Conservation (phyloP, 2,113 vertebrate species). For the Perca schrenkii region DNA sequence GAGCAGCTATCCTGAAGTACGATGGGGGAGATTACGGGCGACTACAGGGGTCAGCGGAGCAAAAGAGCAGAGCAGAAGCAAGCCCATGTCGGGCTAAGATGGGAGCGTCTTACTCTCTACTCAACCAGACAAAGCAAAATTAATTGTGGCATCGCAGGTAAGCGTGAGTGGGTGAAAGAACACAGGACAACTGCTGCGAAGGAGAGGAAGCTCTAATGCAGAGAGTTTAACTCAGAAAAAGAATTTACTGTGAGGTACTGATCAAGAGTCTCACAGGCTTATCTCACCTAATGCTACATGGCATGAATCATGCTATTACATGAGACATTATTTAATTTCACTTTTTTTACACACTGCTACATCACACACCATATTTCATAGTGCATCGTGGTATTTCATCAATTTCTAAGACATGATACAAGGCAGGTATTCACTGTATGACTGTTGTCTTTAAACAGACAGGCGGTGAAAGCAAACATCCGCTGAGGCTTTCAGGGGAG, state of each 20-base stretch:
- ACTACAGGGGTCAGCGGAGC: constrained; percentile 63
- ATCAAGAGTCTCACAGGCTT: constrained; percentile 40
- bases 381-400: neutral
- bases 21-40: constrained; percentile 73
- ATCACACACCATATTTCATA: neutral
- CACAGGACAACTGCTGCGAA: constrained; percentile 14
- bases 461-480: constrained; percentile 31
- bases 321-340: constrained; percentile 35
- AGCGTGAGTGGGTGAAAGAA: constrained; percentile 25
- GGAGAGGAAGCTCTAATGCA: constrained; percentile 30
- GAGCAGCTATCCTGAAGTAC: constrained; percentile 76
- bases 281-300: constrained; percentile 53
- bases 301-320: constrained; percentile 43
- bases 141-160: constrained; percentile 67
- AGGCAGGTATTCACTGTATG: constrained; percentile 32
- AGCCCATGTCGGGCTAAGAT: constrained; percentile 54
- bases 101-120: constrained; percentile 73
- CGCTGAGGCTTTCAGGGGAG: constrained; percentile 35
- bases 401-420: constrained; percentile 12
- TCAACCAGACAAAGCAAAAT: constrained; percentile 80
- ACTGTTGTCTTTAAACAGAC: constrained; percentile 52
- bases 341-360: neutral
- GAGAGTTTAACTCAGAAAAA: constrained; percentile 43
- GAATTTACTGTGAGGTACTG: constrained; percentile 28
- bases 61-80: constrained; percentile 43